Evolutionary conservation across 2,113 vertebrate species (phyloP).

Genomic region (Petaurus breviceps): DNA sequence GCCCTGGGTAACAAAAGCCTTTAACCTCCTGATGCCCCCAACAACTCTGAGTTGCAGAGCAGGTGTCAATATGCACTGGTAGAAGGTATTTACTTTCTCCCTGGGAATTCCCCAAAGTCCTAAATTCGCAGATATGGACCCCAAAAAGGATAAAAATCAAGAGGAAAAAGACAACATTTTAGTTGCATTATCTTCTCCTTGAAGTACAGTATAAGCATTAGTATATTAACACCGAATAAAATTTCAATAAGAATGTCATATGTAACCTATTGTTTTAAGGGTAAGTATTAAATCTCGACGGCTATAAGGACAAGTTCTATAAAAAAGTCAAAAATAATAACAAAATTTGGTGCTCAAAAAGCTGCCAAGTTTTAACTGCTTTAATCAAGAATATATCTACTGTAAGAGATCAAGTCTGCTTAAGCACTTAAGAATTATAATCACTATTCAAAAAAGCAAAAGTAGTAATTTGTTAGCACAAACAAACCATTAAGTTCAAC

Average conservation of each 20-base stretch:
- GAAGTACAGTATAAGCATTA: not conserved
- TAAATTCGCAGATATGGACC: not conserved
- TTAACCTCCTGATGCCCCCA: not conserved
- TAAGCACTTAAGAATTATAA: not conserved
- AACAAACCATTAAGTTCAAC: not conserved
- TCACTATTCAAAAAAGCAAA: not conserved
- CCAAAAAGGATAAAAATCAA: not conserved
- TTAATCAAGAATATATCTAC: not conserved
- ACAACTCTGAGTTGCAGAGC: not conserved
- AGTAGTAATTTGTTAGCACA: not conserved
- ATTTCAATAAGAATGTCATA: not conserved
- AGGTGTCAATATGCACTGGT: not conserved
- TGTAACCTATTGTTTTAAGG: not conserved
- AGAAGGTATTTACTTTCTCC: not conserved
- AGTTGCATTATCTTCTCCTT: not conserved
- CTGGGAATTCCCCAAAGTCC: not conserved
- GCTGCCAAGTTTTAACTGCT: not conserved
- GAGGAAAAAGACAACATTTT: not conserved
- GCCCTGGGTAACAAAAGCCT: not conserved
- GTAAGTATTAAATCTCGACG: not conserved
- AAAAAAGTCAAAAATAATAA: not conserved
- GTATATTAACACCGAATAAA: not conserved
- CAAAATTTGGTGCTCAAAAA: slow-evolving; percentile 1
- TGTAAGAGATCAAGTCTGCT: not conserved
- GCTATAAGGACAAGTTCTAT: not conserved